Base-by-base conservation (phyloP, 2,797 vertebrate species). In the Peromyscus attwateri region DNA sequence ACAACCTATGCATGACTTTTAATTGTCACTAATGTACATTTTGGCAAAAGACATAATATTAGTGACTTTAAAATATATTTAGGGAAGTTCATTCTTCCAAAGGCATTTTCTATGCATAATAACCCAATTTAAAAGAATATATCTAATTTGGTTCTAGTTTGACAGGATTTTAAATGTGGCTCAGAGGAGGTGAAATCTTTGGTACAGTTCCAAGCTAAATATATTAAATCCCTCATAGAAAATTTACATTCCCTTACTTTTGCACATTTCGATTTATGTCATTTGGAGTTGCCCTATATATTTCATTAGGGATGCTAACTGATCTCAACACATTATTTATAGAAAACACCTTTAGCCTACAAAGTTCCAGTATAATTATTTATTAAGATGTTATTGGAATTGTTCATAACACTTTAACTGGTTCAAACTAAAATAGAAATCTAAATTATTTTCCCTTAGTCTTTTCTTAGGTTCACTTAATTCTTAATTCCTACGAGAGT, bases 241-340 rank as follows among this genome's bases (percentile, higher is more conserved):
- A 94, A 97, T 96, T 96, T 97, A 90, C 1, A 73, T 82, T 92
- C 55, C 34, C 34, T 60, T 87, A 57, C 27, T 94, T 94, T 95
- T 14, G 37, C 31, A 75, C 62, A 82, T 95, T 97, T 95, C 60
- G 90, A 77, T 95, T 96, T 91, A 94, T 95, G 82, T 92, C 91
- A 93, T 85, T 97, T 89, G 94, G 43, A 92, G 40, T 83, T 89
- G 73, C 62, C 90, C 76, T 92, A 60, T 95, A 92, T 87, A 96
- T 97, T 97, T 97, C 83, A 97, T 97, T 96, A 90, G n/a, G 46
- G 89, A 90, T 95, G 43, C 29, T 95, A 97, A 97, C 96, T 96
- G 83, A 95, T 96, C 77, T 95, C 82, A 96, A 31, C 80, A 93
- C 60, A 96, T 87, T 94, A 97, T 94, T 97, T 98, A 95, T 94